Conservation (phyloP, 2,113 vertebrate species). For the Callipepla californica region DNA sequence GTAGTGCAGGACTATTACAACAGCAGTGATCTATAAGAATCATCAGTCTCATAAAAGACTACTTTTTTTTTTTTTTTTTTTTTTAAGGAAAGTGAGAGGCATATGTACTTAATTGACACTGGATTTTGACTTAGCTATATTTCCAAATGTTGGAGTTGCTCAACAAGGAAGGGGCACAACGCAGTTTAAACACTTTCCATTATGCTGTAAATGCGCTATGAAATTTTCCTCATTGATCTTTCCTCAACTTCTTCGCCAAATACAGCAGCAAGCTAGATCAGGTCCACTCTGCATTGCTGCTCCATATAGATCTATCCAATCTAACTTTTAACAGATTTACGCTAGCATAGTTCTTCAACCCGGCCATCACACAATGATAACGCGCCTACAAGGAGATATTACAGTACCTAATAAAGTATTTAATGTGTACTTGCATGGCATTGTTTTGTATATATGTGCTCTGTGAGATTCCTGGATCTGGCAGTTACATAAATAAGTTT, state of each 20-base stretch:
- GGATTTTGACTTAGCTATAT: not conserved
- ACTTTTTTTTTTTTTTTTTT: not conserved
- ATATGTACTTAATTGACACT: not conserved
- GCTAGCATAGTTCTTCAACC: not conserved
- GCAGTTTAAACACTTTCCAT: not conserved
- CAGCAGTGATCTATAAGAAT: not conserved
- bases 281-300: not conserved
- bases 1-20: not conserved
- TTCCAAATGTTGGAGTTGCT: not conserved
- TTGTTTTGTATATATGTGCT: not conserved
- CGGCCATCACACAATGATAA: not conserved
- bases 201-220: not conserved
- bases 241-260: not conserved
- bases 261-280: not conserved
- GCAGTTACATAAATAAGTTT: not conserved
- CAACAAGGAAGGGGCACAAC: not conserved
- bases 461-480: not conserved
- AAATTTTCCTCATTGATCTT: not conserved
- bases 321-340: not conserved
- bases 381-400: not conserved
- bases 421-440: not conserved
- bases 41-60: not conserved
- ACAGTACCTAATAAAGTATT: not conserved
- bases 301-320: not conserved
- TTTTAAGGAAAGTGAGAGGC: not conserved